Evolutionary conservation across 2,113 vertebrate species (phyloP).

Genomic region (Cheirogaleus medius): DNA sequence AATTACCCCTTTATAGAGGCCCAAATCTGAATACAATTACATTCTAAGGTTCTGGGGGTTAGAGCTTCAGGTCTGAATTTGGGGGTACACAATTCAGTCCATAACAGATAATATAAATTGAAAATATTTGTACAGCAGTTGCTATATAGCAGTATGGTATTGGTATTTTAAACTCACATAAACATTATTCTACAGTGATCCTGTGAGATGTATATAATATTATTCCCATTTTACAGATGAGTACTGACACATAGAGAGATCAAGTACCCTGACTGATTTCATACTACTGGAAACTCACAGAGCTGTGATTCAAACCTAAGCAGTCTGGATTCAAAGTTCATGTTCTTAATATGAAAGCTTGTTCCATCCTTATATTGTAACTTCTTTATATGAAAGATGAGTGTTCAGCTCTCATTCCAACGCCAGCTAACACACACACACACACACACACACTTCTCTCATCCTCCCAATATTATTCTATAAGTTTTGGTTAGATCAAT

Average conservation of each 20-base stretch:
- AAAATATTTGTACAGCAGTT: conserved; percentile 9
- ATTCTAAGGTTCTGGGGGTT: background rate
- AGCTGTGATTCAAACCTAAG: background rate
- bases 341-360: background rate
- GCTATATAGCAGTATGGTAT: background rate
- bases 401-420: background rate
- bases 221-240: background rate
- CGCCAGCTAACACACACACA: background rate
- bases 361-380: background rate
- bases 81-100: background rate
- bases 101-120: background rate
- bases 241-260: background rate
- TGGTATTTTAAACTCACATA: background rate
- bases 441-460: background rate
- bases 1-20: background rate
- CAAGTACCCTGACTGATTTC: background rate
- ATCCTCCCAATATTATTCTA: background rate
- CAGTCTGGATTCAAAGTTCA: background rate
- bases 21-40: background rate
- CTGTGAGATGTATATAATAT: background rate
- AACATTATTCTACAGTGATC: background rate
- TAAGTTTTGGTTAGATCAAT: conserved; percentile 14
- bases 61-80: background rate
- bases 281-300: background rate
- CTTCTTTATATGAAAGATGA: background rate